phyloP scores from a whole-genome alignment of 2,888 invertebrate genomes.

The Ariolimax columbianus region DNA sequence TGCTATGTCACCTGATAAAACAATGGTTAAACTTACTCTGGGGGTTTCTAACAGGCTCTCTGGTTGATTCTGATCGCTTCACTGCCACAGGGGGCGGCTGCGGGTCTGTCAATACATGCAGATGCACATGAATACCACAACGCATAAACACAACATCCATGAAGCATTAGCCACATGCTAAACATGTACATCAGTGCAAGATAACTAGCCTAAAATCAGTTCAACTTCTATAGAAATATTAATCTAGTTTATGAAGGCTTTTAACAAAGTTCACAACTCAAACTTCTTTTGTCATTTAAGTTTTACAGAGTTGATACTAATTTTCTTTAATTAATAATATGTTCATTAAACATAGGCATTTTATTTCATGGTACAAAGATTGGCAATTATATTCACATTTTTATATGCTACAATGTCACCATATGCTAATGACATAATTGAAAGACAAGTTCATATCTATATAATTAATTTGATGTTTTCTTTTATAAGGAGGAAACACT shows the following conservation, averaged over 20 bases:
- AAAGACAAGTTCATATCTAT: too few species aligned
- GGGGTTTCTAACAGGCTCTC: conserved; percentile 68
- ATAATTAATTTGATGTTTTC: too few species aligned
- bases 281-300: too few species aligned
- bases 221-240: too few species aligned
- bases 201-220: neutral
- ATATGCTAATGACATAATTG: too few species aligned
- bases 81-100: conserved; percentile 43
- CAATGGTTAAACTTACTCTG: conserved; percentile 65
- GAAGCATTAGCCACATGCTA: neutral
- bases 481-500: too few species aligned
- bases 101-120: conserved; percentile 54
- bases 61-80: conserved; percentile 67
- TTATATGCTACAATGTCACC: too few species aligned
- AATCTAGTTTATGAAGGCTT: too few species aligned
- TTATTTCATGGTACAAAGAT: too few species aligned
- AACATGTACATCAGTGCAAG: conserved; percentile 9
- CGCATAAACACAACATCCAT: conserved; percentile 1
- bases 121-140: conserved; percentile 26
- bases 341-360: too few species aligned
- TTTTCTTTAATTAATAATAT: neutral
- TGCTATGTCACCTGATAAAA: neutral
- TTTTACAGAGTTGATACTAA: neutral
- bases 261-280: neutral
- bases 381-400: too few species aligned